phyloP scores from a whole-genome alignment of 2,888 invertebrate genomes.

The Mystacides longicornis region DNA sequence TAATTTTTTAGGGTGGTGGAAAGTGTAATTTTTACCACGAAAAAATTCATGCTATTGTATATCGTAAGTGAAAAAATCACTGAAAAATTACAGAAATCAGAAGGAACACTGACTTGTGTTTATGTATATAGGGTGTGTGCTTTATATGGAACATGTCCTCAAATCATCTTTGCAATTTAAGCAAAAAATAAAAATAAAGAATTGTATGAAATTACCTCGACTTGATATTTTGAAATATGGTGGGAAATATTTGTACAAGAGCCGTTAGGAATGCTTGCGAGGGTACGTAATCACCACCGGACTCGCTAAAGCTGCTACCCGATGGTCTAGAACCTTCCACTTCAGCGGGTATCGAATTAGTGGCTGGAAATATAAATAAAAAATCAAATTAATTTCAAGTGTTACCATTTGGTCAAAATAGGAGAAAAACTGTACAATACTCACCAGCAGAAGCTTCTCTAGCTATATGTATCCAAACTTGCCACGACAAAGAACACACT shows the following conservation, averaged over 20 bases:
- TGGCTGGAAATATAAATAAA: background rate
- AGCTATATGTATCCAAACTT: conserved; percentile 25
- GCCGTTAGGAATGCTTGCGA: conserved; percentile 92
- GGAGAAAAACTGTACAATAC: background rate
- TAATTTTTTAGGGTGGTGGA: no score
- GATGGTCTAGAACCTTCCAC: background rate
- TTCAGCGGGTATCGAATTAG: background rate
- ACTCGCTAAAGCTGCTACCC: background rate
- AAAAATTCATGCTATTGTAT: no score
- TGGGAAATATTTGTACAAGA: conserved; percentile 91
- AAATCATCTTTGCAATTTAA: background rate
- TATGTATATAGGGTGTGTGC: no score
- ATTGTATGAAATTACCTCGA: conserved; percentile 47
- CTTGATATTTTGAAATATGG: conserved; percentile 84
- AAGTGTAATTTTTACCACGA: no score
- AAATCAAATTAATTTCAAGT: background rate
- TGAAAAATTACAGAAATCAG: no score
- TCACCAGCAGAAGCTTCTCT: conserved; percentile 19
- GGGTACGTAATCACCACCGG: conserved; percentile 59
- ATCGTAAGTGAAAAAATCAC: no score
- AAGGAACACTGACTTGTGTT: no score
- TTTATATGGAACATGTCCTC: no score
- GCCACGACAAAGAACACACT: conserved; percentile 25
- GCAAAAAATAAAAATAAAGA: conserved; percentile 11
- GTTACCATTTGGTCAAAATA: background rate